phyloP scores from a whole-genome alignment of 2,113 vertebrate genomes.

The Tinamus guttatus region DNA sequence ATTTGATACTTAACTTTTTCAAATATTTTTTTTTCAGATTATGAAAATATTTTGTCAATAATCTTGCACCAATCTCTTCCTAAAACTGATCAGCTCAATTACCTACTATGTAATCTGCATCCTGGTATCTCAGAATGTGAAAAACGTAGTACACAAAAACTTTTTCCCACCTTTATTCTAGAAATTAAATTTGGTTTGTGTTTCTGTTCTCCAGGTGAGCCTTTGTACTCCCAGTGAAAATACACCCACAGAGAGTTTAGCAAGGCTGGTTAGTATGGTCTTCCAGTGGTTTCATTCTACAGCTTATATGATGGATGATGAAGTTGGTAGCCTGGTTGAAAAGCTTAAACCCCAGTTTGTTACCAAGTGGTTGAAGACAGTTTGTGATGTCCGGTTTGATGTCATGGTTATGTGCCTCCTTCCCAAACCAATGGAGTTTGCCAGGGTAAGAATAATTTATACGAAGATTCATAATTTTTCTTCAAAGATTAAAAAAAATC shows the following conservation, averaged over 20 bases:
- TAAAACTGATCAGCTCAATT: neutral
- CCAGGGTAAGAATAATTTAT: conserved; percentile 84
- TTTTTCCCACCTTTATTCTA: neutral
- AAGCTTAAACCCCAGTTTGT: conserved; percentile 99
- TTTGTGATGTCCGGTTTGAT: conserved; percentile 97
- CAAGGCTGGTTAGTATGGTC: conserved; percentile 97
- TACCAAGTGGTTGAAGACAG: conserved; percentile 98
- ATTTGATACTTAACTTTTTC: neutral
- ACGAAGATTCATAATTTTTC: neutral
- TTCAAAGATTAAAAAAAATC: neutral
- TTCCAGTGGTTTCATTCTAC: conserved; percentile 99
- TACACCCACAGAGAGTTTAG: conserved; percentile 96
- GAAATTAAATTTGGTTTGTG: neutral
- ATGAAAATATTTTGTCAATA: neutral
- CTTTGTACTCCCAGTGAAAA: conserved; percentile 98
- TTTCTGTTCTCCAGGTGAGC: conserved; percentile 86
- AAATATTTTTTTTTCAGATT: neutral
- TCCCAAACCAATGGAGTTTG: conserved; percentile 98
- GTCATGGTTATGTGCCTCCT: conserved; percentile 99
- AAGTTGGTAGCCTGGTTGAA: conserved; percentile 97
- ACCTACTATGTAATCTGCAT: neutral
- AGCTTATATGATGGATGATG: conserved; percentile 99
- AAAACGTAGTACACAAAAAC: neutral
- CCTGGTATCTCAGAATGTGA: neutral
- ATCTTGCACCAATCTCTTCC: neutral